Evolutionary conservation across 2,797 vertebrate genomes (phyloP), one percentile per base, ranked within the genome.

Genomic region (Poeciliopsis presidionis): DNA sequence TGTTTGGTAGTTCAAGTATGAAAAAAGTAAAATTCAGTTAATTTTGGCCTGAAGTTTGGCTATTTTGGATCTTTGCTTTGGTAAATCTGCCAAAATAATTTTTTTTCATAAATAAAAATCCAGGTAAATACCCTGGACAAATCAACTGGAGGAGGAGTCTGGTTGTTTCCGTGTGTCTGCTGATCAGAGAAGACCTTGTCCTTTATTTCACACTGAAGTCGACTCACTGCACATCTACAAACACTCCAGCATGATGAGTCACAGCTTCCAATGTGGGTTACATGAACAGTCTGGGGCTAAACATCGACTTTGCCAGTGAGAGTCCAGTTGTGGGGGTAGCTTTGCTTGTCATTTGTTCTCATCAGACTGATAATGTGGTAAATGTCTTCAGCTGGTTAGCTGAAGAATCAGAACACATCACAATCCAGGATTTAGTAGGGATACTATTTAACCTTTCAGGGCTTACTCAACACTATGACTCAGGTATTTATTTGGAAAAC

Each of bases 201-300:
- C 74, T 81, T 80, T 51, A 72, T 76, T 73, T 36, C 70, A 76
- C 9, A 41, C 5, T 51, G 55, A 72, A 86, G 47, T 70, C 46
- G 57, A 69, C 20, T 13, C 65, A 2, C 36, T 69, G 36, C 16
- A 84, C 76, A 69, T 73, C 74, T 61, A 67, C 78, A 65, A n/a
- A 75, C 33, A 55, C 63, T 80, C 18, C 72, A 70, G 61, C 75
- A 73, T 74, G 87, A 87, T 93, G 91, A 93, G 83, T 91, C 90
- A 92, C 73, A 76, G 75, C 87, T 86, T 78, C 74, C 63, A 72
- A 81, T 84, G 74, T 86, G 81, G 89, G 89, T 86, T 87, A 87
- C 73, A 76, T 33, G 41, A 70, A 78, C 8, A 16, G 55, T 70
- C 59, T 16, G 43, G 25, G 75, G 79, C 30, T 43, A 41, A 57